Base-by-base conservation (phyloP, 37 sponge, comb jelly and placozoan genomes). In the Eunapius fragilis region DNA sequence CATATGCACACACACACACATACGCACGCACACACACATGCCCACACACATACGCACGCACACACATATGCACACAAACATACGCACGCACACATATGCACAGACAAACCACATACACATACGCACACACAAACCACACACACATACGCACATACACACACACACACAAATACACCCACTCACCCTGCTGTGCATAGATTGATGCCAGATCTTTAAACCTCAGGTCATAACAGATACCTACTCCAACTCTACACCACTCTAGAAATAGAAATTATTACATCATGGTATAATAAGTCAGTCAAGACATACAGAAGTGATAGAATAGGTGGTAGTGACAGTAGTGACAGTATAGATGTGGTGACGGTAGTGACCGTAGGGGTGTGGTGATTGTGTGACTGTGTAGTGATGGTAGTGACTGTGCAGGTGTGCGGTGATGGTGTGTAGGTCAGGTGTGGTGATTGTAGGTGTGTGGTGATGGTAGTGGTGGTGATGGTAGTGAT, bases 201-300 rank as follows among this genome's bases (percentile, higher is more conserved):
- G 84, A 73, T 78, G 94, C 99, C 47, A 97, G 89, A 73, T 97
- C 98, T 71, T 92, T 89, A 73, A 99, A 99, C 49, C 99, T 78
- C 31, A 95, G 36, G 67, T 99, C 99, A 84, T 95, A 97, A 83
- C 99, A 99, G 75, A 99, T 99, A 25, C 94, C 97, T 41, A 99
- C 72, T 32, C 99, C 99, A 76, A 99, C 88, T 77, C 81, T 95
- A 68, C 98, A 97, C 83, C 85, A 93, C 19, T 89, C 96, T 95
- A 10, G 27, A 70, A 70, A 70, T 27, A 10, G 5, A 58, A 1
- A 17, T 58, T 19, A 11, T 17, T 58, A 58, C 1, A 58, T 17
- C 58, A 58, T 19, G 14, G 0, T 19, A 58, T 2, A 58, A 41
- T 41, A 41, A 41, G 41, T n/a, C n/a, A 41, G 41, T 41, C 3